phyloP scores from a whole-genome alignment of 2,113 vertebrate genomes.

The Callospermophilus lateralis region DNA sequence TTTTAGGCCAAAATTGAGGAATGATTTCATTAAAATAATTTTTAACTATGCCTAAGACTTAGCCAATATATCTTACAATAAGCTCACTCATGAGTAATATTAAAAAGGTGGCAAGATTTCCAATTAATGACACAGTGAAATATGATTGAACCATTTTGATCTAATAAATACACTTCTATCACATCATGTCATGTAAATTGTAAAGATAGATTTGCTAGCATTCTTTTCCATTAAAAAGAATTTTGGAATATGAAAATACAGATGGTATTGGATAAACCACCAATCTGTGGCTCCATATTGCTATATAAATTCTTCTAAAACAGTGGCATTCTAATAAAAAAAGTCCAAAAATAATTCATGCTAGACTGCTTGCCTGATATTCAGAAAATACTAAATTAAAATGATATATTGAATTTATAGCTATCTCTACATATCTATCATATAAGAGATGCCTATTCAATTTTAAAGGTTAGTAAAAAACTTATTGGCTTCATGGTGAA shows the following conservation, averaged over 20 bases:
- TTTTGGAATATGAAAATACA: background rate
- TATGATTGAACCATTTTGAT: background rate
- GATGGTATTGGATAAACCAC: background rate
- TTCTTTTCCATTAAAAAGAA: background rate
- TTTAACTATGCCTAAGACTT: background rate
- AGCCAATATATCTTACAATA: background rate
- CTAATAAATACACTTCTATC: background rate
- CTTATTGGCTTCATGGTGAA: background rate
- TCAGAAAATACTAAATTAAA: background rate
- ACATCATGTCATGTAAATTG: rapidly evolving
- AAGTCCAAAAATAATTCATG: background rate
- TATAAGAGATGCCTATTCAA: background rate
- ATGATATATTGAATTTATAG: background rate
- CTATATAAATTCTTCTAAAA: background rate
- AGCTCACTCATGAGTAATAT: background rate
- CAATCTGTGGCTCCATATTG: too few relatives aligned
- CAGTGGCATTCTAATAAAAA: background rate
- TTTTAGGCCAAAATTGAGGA: background rate
- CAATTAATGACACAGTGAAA: background rate
- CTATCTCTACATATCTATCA: rapidly evolving
- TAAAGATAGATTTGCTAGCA: background rate
- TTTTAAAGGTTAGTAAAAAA: background rate
- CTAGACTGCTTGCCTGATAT: background rate
- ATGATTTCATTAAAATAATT: background rate
- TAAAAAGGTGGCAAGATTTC: background rate